Percentiles rank a stretch among this genome's conserved stretches.
phyloP scores from a whole-genome alignment of 2,888 invertebrate species.

The Spicauda simplicius region DNA sequence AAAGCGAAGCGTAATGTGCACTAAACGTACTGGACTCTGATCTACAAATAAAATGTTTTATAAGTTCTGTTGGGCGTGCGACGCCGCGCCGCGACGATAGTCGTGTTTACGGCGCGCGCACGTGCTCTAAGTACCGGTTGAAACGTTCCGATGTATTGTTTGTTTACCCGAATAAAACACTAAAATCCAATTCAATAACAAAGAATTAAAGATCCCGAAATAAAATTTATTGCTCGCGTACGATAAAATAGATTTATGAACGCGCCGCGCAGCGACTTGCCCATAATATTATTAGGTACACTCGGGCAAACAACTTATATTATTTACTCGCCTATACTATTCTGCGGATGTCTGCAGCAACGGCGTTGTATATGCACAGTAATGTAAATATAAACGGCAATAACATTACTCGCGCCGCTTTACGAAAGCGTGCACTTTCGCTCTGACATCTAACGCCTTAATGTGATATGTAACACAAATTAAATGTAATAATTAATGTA shows the following conservation, averaged over 20 bases:
- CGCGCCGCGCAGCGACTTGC: slow-evolving; percentile 62
- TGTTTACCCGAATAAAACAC: slow-evolving; percentile 85
- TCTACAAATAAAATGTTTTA: slow-evolving; percentile 80
- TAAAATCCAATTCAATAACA: slow-evolving; percentile 85
- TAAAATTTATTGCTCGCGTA: slow-evolving; percentile 83
- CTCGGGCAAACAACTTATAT: slow-evolving; percentile 62
- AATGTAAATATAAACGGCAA: slow-evolving; percentile 46
- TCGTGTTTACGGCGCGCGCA: slow-evolving; percentile 71
- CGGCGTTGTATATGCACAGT: slow-evolving; percentile 39
- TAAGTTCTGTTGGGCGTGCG: slow-evolving; percentile 65
- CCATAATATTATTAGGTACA: slow-evolving; percentile 74
- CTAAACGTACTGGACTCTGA: slow-evolving; percentile 63
- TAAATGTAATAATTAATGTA: background rate
- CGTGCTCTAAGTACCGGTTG: slow-evolving; percentile 78
- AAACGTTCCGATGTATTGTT: slow-evolving; percentile 80
- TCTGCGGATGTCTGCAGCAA: slow-evolving; percentile 41
- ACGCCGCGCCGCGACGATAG: slow-evolving; percentile 64
- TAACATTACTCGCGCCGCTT: slow-evolving; percentile 30
- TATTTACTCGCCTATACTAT: slow-evolving; percentile 38
- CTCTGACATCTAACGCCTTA: slow-evolving; percentile 4
- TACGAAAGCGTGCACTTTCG: slow-evolving; percentile 11
- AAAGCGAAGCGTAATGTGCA: slow-evolving; percentile 70
- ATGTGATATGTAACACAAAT: background rate
- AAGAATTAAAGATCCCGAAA: slow-evolving; percentile 85
- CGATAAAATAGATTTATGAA: slow-evolving; percentile 85